phyloP scores from a whole-genome alignment of 2,113 vertebrate genomes.

The Equus quagga region DNA sequence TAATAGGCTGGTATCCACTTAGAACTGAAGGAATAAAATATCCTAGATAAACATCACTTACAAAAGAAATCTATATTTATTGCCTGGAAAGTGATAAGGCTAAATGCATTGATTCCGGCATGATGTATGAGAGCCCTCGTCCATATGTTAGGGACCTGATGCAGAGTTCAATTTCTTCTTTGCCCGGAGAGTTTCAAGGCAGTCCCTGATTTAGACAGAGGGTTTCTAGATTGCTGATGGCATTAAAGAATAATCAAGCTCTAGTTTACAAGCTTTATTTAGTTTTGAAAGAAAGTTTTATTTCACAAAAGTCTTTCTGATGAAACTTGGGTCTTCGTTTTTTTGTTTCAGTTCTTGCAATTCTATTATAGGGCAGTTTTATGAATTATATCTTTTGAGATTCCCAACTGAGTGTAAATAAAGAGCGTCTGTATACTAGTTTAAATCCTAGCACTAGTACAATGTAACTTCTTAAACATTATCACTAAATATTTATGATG shows the following conservation, averaged over 20 bases:
- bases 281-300: background rate
- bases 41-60: constrained; percentile 41
- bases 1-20: constrained; percentile 60
- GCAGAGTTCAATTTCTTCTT: background rate
- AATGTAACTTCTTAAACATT: constrained; percentile 5
- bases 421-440: background rate
- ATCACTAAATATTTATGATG: constrained; percentile 57
- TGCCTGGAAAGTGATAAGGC: background rate
- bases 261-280: background rate
- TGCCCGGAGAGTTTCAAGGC: background rate
- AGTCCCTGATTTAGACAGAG: constrained; percentile 12
- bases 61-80: constrained; percentile 48
- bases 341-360: background rate
- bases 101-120: constrained; percentile 25
- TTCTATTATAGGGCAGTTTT: background rate
- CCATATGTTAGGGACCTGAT: background rate
- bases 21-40: constrained; percentile 33
- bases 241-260: background rate
- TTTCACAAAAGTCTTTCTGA: constrained; percentile 7
- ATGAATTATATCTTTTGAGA: constrained; percentile 1
- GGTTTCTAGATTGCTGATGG: background rate
- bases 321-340: background rate
- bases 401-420: background rate
- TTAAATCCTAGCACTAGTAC: background rate
- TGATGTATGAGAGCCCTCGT: background rate